phyloP scores from a whole-genome alignment of 2,797 vertebrate genomes.

The Salmo trutta region DNA sequence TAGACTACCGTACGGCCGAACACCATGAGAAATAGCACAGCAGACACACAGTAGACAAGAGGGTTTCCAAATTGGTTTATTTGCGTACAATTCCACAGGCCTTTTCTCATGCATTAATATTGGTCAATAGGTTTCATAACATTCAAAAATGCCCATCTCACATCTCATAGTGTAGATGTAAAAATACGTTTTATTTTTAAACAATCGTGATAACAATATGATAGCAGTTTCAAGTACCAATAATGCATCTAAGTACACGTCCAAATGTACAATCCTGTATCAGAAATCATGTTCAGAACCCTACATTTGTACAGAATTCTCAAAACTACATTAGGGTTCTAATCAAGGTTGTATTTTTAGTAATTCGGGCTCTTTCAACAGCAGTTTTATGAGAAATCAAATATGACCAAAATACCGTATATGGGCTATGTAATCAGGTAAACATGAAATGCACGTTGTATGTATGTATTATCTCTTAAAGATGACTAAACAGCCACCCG shows the following conservation, averaged over 20 bases:
- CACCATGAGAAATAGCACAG: constrained; percentile 45
- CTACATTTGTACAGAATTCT: not conserved
- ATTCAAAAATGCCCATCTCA: not conserved
- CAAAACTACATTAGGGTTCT: not conserved
- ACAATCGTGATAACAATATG: not conserved
- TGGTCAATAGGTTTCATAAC: not conserved
- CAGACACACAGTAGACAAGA: constrained; percentile 51
- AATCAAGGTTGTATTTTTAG: not conserved
- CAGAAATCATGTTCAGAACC: constrained; percentile 48
- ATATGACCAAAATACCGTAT: not conserved
- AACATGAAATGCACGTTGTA: not conserved
- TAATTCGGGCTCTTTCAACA: not conserved
- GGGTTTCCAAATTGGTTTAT: constrained; percentile 65
- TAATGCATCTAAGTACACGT: not conserved
- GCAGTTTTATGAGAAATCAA: not conserved
- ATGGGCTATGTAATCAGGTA: not conserved
- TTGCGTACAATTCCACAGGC: constrained; percentile 64
- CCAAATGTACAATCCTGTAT: constrained; percentile 36
- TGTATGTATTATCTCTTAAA: not conserved
- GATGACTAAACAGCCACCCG: not conserved
- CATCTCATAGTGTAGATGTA: not conserved
- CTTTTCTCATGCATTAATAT: not conserved
- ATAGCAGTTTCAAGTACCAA: not conserved
- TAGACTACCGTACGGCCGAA: not conserved
- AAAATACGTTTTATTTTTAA: not conserved